Evolutionary conservation across 2,888 invertebrate genomes (phyloP).

Genomic region (Molorchus minor): DNA sequence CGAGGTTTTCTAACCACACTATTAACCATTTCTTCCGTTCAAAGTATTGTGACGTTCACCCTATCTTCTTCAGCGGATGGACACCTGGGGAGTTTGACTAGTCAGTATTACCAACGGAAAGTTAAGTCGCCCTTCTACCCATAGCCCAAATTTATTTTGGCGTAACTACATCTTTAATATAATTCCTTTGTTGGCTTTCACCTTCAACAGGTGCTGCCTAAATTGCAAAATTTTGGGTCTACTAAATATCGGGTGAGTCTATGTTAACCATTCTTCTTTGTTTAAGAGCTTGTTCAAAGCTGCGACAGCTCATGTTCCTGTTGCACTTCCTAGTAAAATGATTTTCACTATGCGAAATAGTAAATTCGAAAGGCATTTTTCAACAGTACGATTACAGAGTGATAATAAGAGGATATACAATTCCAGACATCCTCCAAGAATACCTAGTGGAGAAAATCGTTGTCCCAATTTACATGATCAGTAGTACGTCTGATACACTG

Average conservation of each 20-base stretch:
- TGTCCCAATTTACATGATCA: slow-evolving; percentile 28
- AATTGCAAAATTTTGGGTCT: no score
- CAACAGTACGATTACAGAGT: slow-evolving; percentile 33
- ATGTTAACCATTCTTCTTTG: no score
- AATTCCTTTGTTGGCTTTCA: no score
- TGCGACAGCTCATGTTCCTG: slow-evolving; percentile 5
- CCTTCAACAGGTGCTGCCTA: no score
- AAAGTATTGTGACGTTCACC: neutral
- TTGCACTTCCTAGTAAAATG: slow-evolving; percentile 26
- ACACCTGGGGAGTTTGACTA: slow-evolving; percentile 16
- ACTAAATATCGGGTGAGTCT: no score
- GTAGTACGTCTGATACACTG: slow-evolving; percentile 19
- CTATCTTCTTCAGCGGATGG: slow-evolving; percentile 11
- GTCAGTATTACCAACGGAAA: no score
- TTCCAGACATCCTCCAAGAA: slow-evolving; percentile 14
- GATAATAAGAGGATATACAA: slow-evolving; percentile 27
- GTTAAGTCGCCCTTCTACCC: no score
- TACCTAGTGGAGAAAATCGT: slow-evolving; percentile 31
- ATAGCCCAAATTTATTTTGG: no score
- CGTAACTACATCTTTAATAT: no score
- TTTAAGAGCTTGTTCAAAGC: slow-evolving; percentile 1
- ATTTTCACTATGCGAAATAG: slow-evolving; percentile 29
- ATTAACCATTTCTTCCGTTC: slow-evolving; percentile 2
- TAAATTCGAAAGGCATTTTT: slow-evolving; percentile 11
- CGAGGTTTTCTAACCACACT: neutral